Base-by-base conservation (phyloP, 1,140 invertebrate genomes). In the Phymorhynchus buccinoides region DNA sequence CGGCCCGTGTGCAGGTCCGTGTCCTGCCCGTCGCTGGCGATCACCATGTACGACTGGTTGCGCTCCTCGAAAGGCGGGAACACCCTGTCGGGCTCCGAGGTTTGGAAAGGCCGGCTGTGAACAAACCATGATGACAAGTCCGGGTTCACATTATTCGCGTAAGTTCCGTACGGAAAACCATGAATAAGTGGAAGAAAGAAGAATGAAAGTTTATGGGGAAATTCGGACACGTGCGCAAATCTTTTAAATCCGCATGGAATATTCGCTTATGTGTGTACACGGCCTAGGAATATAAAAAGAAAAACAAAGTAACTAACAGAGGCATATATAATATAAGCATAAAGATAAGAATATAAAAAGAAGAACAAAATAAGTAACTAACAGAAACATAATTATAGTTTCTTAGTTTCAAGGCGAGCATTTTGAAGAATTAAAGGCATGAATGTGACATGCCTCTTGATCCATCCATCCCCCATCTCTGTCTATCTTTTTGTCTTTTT, bases 31-130 rank as follows among this genome's bases (percentile, higher is more conserved):
- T 87, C 48, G 62, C 81, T 85, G 80, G 56, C 41, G 56, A 89
- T 75, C 22, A 66, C 77, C n/a, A 87, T n/a, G 73, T 86, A 87
- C 22, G 77, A 52, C 80, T 86, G 84, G 62, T 86, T 84, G 41
- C 81, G 9, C 12, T 85, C 84, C 16, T 73, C 77, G 42, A 66
- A 78, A 18, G 83, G n/a, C 1, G 86, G 30, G 22, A 71, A 7
- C 4, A n/a, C 37, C 32, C 68, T n/a, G 7, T 56, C 27, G 16
- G 75, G 42, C 22, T 42, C 41, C 39, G 77, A 62, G 37, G 32
- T 66, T 12, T 79, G 52, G 37, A 56, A 81, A 48, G 84, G 86
- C 18, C 44, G 44, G 39, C 85, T 88, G 83, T 0, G 83, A 62
- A 80, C 41, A 85, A 68, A 30, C 35, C 71, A 71, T 32, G 48